Evolutionary conservation across 1,140 invertebrate genomes (phyloP).

Genomic region (Aricia agestis): DNA sequence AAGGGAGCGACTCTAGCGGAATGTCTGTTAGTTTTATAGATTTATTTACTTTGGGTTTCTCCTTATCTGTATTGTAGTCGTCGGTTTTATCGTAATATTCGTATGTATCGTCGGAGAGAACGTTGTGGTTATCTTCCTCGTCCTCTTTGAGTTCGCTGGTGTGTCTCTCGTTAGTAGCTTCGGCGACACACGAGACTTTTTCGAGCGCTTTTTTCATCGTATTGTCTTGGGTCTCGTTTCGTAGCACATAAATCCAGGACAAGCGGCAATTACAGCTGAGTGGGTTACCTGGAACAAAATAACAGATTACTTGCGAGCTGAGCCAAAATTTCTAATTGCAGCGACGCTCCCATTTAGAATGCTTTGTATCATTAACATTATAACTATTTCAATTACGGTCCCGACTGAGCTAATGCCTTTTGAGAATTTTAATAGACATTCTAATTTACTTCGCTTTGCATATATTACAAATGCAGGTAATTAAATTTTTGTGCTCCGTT

Average conservation of each 20-base stretch:
- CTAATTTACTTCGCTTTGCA: conserved; percentile 30
- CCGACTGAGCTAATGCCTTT: conserved; percentile 24
- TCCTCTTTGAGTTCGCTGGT: conserved; percentile 42
- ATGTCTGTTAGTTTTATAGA: conserved; percentile 56
- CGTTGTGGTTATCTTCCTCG: conserved; percentile 42
- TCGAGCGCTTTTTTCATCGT: conserved; percentile 77
- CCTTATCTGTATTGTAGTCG: conserved; percentile 47
- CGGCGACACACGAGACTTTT: conserved; percentile 75
- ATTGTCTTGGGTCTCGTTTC: conserved; percentile 78
- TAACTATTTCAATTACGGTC: conserved; percentile 14
- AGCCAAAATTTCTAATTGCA: conserved; percentile 28
- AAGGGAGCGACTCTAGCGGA: conserved; percentile 57
- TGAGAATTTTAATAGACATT: conserved; percentile 34
- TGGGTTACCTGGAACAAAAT: conserved; percentile 78
- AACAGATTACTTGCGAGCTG: conserved; percentile 25
- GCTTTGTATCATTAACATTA: conserved; percentile 28
- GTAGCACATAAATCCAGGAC: conserved; percentile 79
- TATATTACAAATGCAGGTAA: conserved; percentile 32
- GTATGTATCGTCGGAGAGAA: conserved; percentile 53
- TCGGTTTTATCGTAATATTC: conserved; percentile 64
- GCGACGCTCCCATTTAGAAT: neutral
- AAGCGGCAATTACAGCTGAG: conserved; percentile 81
- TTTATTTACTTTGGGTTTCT: conserved; percentile 46
- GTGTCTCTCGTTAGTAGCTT: conserved; percentile 41
- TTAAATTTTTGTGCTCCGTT: conserved; percentile 35